These are phyloP conservation scores for Cephalotes varians DNA, from an alignment of 2,888 invertebrate genomes.

Conservation along the genomic window DNA sequence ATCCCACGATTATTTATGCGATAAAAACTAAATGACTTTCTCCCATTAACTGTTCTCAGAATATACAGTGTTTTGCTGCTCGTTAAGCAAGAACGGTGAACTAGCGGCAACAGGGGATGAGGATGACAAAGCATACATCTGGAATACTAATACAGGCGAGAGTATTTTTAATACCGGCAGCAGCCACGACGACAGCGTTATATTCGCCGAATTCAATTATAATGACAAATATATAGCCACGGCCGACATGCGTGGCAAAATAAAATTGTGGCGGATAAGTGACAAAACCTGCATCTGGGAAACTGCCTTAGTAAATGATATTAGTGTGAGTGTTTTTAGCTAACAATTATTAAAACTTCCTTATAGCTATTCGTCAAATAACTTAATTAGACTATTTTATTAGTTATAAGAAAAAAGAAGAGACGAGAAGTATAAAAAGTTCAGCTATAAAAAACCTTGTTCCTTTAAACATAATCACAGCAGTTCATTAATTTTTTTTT, in stretches of 20 bases:
- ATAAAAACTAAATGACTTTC: background rate
- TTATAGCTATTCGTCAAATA: background rate
- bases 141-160: slow-evolving; percentile 90
- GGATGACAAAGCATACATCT: slow-evolving; percentile 96
- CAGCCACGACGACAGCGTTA: slow-evolving; percentile 95
- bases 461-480: background rate
- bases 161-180: slow-evolving; percentile 88
- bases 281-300: slow-evolving; percentile 89
- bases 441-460: background rate
- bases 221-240: slow-evolving; percentile 94
- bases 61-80: slow-evolving; percentile 90
- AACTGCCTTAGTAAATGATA: slow-evolving; percentile 89
- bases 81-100: slow-evolving; percentile 89
- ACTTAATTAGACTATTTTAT: background rate
- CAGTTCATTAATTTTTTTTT: background rate
- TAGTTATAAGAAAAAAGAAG: background rate
- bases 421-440: background rate
- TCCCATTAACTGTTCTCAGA: slow-evolving; percentile 77
- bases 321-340: slow-evolving; percentile 82
- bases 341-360: background rate
- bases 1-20: too few relatives aligned
- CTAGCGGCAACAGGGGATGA: slow-evolving; percentile 95
- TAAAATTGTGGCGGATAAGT: slow-evolving; percentile 91
- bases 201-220: slow-evolving; percentile 93
- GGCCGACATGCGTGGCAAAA: slow-evolving; percentile 94